Base-by-base conservation (phyloP, 1,140 invertebrate genomes). In the Paralvinella palmiformis region DNA sequence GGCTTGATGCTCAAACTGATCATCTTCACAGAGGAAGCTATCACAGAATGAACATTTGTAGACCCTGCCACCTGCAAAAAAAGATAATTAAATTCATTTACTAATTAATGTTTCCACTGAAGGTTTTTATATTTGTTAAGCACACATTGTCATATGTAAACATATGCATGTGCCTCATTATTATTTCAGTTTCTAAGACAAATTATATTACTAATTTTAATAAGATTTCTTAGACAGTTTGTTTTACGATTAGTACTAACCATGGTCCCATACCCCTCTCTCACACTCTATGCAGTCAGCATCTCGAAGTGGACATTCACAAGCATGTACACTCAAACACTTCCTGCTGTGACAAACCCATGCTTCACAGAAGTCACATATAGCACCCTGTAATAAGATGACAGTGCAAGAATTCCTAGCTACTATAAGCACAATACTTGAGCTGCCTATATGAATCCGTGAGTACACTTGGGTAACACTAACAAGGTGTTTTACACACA, bases 1-100 rank as follows among this genome's bases (percentile, higher is more conserved):
- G 7, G 94, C 94, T 83, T 98, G 94, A 82, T 98, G 94, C 77
- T 98, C 94, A 85, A 98, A 97, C 81, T 98, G 94, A 81, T 98
- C 94, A 83, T 98, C 94, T 82, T 98, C 94, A 82, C 94, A 98
- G 0, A 98, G 84, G 75, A 89, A 94, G 59, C 87, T 90, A 44
- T 87, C 81, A 76, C 94, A 97, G 80, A 93, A 97, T 52, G 90
- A 92, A 79, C 94, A 98, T 69, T 87, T 87, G 76, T 94, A 97
- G 67, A 97, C 90, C 57, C 94, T 85, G 1, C 83, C 83, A 63
- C 83, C 81, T 82, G 69, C 20, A 10, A n/a, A 57, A 27, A 57
- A 32, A 1, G 27, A 52, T 66, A 62, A 56, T 64, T 35, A 53
- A 32, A 67, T 35, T n/a, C 32, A 62, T 33, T 29, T 17, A 22